Percentiles rank a stretch among this genome's conserved stretches.
phyloP scores from a whole-genome alignment of 2,888 invertebrate genomes.

The Lepidonotus clava region DNA sequence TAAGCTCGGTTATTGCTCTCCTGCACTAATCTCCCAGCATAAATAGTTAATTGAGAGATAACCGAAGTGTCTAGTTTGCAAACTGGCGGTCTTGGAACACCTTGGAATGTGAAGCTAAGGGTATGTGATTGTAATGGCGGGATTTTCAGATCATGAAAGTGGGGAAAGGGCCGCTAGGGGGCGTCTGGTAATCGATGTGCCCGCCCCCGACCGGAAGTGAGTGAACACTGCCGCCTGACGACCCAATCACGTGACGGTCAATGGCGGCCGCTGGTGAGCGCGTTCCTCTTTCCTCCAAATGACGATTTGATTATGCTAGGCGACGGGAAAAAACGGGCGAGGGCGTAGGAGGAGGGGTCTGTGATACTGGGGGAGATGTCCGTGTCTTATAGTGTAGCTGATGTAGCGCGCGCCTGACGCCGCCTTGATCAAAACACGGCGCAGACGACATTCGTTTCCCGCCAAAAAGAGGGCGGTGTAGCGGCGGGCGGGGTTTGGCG shows the following conservation, averaged over 20 bases:
- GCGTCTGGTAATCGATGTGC: neutral
- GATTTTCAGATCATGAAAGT: neutral
- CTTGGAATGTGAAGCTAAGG: no score
- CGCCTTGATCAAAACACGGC: no score
- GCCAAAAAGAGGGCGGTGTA: no score
- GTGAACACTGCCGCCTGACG: neutral
- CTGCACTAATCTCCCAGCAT: neutral
- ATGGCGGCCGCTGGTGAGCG: neutral
- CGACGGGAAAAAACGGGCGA: no score
- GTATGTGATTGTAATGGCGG: neutral
- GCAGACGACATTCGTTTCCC: no score
- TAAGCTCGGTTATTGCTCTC: neutral
- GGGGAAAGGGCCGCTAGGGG: neutral
- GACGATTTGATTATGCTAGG: no score
- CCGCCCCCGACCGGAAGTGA: neutral
- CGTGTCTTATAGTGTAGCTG: no score
- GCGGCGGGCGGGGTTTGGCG: no score
- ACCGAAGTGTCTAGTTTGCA: neutral
- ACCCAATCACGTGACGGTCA: neutral
- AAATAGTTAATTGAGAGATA: conserved; percentile 8
- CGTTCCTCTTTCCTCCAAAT: neutral
- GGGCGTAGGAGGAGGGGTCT: no score
- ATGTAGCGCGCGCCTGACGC: no score
- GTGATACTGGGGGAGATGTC: no score
- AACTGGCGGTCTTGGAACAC: no score